A percentile compares a stretch with the other conserved stretches of the same genome.
Evolutionary conservation across 2,888 invertebrate species (phyloP).

Genomic region (Hemicrepidius hirtus): DNA sequence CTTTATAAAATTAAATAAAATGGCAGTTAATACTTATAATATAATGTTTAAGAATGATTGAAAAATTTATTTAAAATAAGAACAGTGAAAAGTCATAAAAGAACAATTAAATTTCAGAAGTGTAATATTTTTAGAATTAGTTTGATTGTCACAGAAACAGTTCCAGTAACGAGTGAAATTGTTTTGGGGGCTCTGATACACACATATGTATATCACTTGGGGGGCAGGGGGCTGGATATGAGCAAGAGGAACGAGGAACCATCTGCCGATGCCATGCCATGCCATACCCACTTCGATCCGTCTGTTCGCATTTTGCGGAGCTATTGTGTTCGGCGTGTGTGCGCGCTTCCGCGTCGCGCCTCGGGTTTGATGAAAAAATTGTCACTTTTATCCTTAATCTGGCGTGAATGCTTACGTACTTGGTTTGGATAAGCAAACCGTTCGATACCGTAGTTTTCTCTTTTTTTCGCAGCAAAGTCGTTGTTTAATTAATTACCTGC

Average conservation of each 20-base stretch:
- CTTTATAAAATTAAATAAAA: too few relatives aligned
- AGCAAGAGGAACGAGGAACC: constrained; percentile 62
- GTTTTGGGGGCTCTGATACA: constrained; percentile 37
- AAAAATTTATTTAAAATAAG: too few relatives aligned
- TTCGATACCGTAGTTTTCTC: constrained; percentile 3
- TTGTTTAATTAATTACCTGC: neutral
- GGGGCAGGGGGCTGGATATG: constrained; percentile 56
- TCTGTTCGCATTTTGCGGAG: constrained; percentile 46
- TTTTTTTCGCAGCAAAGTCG: neutral
- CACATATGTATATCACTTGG: constrained; percentile 57
- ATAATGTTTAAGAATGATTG: too few relatives aligned
- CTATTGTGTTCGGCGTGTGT: constrained; percentile 38
- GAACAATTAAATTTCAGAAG: too few relatives aligned
- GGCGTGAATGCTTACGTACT: constrained; percentile 17
- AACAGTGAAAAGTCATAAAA: too few relatives aligned
- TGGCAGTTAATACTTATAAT: too few relatives aligned
- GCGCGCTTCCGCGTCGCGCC: constrained; percentile 32
- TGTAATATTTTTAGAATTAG: too few relatives aligned
- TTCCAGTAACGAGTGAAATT: constrained; percentile 3
- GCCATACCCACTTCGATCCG: constrained; percentile 55
- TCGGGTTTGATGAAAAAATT: constrained; percentile 5
- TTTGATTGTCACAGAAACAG: constrained; percentile 16
- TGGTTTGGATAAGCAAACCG: neutral
- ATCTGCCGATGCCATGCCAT: constrained; percentile 60
- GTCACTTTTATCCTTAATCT: constrained; percentile 16